phyloP scores from a whole-genome alignment of 1,140 invertebrate genomes.

The Trichonephila inaurata region DNA sequence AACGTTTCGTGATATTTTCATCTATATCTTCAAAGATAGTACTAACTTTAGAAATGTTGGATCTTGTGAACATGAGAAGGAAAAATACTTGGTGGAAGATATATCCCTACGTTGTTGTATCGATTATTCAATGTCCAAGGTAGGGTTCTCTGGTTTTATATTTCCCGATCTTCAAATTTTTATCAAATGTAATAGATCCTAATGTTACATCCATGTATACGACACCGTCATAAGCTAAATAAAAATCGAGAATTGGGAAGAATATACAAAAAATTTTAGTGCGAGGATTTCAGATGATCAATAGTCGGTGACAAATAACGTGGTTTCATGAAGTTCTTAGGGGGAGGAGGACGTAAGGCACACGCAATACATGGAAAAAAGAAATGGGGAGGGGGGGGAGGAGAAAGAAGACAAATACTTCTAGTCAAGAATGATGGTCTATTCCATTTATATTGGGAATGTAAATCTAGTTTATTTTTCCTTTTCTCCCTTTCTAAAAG shows the following conservation, averaged over 20 bases:
- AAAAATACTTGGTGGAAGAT: too few species aligned
- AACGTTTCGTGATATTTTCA: too few species aligned
- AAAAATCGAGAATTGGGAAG: too few species aligned
- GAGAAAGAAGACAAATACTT: neutral
- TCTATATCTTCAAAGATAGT: too few species aligned
- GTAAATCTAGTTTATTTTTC: neutral
- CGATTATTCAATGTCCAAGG: too few species aligned
- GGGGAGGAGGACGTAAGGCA: neutral
- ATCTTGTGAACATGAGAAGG: too few species aligned
- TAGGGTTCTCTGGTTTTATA: too few species aligned
- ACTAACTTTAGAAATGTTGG: too few species aligned
- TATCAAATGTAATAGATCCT: too few species aligned
- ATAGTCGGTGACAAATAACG: neutral
- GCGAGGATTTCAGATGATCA: neutral
- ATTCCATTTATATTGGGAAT: conserved; percentile 6
- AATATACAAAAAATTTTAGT: neutral
- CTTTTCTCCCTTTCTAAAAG: neutral
- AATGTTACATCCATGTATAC: neutral
- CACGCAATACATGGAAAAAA: neutral
- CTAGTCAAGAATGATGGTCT: neutral
- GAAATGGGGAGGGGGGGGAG: too few species aligned
- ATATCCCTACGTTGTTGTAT: too few species aligned
- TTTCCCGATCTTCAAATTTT: too few species aligned
- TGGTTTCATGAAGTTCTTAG: neutral
- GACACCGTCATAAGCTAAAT: neutral